These are phyloP conservation scores for Sebastiscus albofasciatus DNA, from an alignment of 2,797 vertebrate genomes.

Conservation along the genomic window DNA sequence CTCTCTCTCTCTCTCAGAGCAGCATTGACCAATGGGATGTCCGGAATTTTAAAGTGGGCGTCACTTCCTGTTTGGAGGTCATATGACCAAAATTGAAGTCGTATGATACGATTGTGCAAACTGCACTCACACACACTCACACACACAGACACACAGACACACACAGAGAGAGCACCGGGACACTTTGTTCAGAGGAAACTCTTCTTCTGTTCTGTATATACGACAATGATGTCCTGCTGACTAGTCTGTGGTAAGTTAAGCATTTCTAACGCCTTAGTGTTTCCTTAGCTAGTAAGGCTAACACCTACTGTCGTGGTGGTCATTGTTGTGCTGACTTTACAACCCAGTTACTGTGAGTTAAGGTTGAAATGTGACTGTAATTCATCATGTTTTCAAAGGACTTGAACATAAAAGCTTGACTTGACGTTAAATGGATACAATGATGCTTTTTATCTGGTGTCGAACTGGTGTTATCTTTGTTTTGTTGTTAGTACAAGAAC, in stretches of 20 bases:
- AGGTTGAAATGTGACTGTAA: not conserved
- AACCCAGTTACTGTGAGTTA: not conserved
- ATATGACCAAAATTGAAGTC: constrained; percentile 71
- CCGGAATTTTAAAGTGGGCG: constrained; percentile 3
- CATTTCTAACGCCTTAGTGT: rapidly evolving
- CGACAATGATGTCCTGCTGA: rapidly evolving
- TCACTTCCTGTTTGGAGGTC: constrained; percentile 63
- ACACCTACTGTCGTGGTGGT: not conserved
- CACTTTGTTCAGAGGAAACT: rapidly evolving
- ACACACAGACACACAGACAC: too few species aligned
- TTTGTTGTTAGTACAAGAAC: not conserved
- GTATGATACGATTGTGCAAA: constrained; percentile 29
- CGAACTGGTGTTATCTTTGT: not conserved
- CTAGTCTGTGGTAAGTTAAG: not conserved
- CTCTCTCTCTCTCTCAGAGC: too few species aligned
- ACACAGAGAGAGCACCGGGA: rapidly evolving
- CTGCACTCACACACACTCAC: rapidly evolving
- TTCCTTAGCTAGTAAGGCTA: not conserved
- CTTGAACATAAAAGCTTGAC: not conserved
- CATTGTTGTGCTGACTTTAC: not conserved
- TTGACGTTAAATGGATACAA: not conserved
- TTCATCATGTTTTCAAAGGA: not conserved
- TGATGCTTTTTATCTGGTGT: not conserved
- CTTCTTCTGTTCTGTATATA: not conserved
- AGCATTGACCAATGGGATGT: constrained; percentile 47